A percentile compares a stretch with the other conserved stretches of the same genome.
phyloP scores from a whole-genome alignment of 2,113 vertebrate genomes.

The Paralichthys olivaceus region DNA sequence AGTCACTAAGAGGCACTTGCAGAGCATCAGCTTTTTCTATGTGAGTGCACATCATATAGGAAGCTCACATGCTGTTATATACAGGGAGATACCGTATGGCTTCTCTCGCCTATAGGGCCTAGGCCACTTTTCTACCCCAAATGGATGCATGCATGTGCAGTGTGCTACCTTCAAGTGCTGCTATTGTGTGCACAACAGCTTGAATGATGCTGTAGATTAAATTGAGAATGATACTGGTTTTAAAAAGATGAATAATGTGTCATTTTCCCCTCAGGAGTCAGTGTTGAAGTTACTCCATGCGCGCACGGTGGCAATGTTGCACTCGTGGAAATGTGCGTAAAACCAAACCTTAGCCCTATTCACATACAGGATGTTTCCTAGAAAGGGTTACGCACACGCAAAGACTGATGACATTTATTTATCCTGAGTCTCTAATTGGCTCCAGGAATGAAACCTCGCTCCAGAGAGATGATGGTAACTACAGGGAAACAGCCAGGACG shows the following conservation, averaged over 20 bases:
- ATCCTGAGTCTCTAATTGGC: background rate
- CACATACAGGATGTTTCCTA: slow-evolving; percentile 26
- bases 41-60: slow-evolving; percentile 50
- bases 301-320: slow-evolving; percentile 27
- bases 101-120: slow-evolving; percentile 59
- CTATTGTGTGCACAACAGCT: background rate
- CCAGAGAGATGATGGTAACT: background rate
- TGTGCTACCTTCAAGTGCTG: background rate
- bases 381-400: background rate
- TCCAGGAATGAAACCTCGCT: background rate
- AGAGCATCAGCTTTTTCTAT: slow-evolving; percentile 29
- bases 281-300: slow-evolving; percentile 55
- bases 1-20: background rate
- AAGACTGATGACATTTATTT: background rate
- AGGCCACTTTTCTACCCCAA: slow-evolving; percentile 23
- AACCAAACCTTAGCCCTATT: background rate
- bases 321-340: slow-evolving; percentile 44
- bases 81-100: slow-evolving; percentile 6
- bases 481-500: background rate
- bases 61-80: slow-evolving; percentile 48
- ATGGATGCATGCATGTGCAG: slow-evolving; percentile 25
- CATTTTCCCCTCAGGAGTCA: slow-evolving; percentile 28
- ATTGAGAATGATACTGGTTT: background rate
- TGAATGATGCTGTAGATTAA: background rate
- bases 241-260: background rate